phyloP scores from a whole-genome alignment of 2,113 vertebrate species.

The Phainopepla nitens region DNA sequence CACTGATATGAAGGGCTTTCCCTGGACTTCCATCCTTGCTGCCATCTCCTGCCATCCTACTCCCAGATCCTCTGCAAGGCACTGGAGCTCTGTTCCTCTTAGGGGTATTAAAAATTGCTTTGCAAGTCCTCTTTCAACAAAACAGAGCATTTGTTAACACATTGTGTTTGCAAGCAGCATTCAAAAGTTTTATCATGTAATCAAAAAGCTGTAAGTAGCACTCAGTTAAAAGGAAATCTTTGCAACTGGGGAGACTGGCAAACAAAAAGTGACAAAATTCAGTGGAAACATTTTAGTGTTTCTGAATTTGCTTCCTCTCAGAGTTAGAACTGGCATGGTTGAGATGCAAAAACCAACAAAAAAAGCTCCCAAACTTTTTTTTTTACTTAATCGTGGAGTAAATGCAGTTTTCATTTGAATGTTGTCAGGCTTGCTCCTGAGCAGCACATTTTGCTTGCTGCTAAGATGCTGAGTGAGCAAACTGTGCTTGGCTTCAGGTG shows the following conservation, averaged over 20 bases:
- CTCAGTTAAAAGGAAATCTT: not conserved
- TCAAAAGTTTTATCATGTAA: not conserved
- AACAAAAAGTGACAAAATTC: not conserved
- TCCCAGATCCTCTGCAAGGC: not conserved
- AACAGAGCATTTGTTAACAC: not conserved
- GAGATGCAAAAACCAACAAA: not conserved
- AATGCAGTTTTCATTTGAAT: not conserved
- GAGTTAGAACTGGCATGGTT: not conserved
- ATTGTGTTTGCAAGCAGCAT: not conserved
- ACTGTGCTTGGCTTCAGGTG: not conserved
- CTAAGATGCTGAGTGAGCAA: not conserved
- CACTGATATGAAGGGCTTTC: rapidly evolving
- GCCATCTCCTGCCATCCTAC: not conserved
- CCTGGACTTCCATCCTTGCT: not conserved
- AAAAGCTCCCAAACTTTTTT: too few relatives aligned
- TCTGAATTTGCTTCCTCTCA: not conserved
- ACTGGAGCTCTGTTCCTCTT: not conserved
- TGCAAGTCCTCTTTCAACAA: not conserved
- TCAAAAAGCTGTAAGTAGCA: not conserved
- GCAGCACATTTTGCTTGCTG: not conserved
- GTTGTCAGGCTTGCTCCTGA: not conserved
- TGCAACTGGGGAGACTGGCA: not conserved
- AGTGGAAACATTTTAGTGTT: not conserved
- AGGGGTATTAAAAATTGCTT: not conserved
- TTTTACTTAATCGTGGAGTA: not conserved